Conservation (phyloP, 2,113 vertebrate species). For the Oceanites oceanicus region DNA sequence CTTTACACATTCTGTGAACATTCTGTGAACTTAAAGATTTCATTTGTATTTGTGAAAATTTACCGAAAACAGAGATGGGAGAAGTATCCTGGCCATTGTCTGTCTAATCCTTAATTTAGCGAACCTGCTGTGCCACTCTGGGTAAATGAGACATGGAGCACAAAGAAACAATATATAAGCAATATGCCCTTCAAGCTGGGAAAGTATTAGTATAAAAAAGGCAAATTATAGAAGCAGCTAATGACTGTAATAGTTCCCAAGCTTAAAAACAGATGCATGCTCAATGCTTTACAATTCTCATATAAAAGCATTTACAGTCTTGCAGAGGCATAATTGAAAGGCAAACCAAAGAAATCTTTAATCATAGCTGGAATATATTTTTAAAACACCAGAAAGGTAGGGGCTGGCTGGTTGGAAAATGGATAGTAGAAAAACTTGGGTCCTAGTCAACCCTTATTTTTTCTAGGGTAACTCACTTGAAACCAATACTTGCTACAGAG, state of each 20-base stretch:
- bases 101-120: neutral
- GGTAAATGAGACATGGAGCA: neutral
- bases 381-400: neutral
- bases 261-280: neutral
- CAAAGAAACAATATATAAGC: neutral
- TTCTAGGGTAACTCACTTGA: neutral
- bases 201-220: constrained; percentile 11
- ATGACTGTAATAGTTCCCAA: constrained; percentile 7
- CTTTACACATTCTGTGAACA: neutral
- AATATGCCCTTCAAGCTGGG: constrained; percentile 3
- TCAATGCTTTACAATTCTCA: constrained; percentile 7
- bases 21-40: neutral
- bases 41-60: neutral
- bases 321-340: constrained; percentile 12
- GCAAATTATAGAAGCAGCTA: constrained; percentile 13
- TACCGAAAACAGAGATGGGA: neutral
- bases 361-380: neutral
- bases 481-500: neutral
- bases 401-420: neutral
- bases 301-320: constrained; percentile 7
- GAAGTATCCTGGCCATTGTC: neutral
- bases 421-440: neutral
- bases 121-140: neutral
- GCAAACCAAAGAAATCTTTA: constrained; percentile 31
- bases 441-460: neutral